phyloP scores from a whole-genome alignment of 2,797 vertebrate genomes.

The Distichodus sexfasciatus region DNA sequence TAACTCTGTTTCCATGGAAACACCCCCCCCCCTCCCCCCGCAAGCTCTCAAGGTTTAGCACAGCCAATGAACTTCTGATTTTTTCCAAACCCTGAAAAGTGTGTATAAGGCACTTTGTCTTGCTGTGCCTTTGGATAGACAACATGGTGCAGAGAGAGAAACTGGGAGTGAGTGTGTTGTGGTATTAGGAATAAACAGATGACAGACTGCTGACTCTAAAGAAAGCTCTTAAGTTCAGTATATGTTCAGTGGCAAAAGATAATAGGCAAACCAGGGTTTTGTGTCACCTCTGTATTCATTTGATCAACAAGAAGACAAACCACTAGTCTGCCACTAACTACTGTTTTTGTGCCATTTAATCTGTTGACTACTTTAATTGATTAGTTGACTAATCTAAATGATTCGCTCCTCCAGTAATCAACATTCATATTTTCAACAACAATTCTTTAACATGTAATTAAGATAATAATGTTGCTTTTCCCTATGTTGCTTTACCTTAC shows the following conservation, averaged over 20 bases:
- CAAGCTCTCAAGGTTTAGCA: constrained; percentile 73
- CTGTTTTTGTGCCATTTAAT: neutral
- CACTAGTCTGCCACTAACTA: too few species aligned
- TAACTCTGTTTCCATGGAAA: constrained; percentile 82
- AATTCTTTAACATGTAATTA: too few species aligned
- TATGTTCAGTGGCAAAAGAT: neutral
- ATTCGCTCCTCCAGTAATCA: too few species aligned
- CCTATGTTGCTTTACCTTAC: too few species aligned
- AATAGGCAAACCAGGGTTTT: neutral
- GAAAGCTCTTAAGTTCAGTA: neutral
- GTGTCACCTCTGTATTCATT: neutral
- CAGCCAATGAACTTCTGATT: constrained; percentile 74
- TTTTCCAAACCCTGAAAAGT: constrained; percentile 60
- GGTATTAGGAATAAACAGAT: neutral
- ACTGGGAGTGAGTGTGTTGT: neutral
- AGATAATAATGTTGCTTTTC: too few species aligned
- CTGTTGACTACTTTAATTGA: too few species aligned
- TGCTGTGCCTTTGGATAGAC: constrained; percentile 40
- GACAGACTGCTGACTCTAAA: neutral
- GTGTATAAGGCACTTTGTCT: constrained; percentile 57
- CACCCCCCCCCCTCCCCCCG: constrained; percentile 52
- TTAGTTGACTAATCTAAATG: too few species aligned
- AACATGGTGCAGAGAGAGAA: neutral
- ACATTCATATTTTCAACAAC: too few species aligned
- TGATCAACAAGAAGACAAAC: neutral